A percentile compares a stretch with the other conserved stretches of the same genome.
phyloP scores from a whole-genome alignment of 2,888 invertebrate species.

The Agrochola circellaris region DNA sequence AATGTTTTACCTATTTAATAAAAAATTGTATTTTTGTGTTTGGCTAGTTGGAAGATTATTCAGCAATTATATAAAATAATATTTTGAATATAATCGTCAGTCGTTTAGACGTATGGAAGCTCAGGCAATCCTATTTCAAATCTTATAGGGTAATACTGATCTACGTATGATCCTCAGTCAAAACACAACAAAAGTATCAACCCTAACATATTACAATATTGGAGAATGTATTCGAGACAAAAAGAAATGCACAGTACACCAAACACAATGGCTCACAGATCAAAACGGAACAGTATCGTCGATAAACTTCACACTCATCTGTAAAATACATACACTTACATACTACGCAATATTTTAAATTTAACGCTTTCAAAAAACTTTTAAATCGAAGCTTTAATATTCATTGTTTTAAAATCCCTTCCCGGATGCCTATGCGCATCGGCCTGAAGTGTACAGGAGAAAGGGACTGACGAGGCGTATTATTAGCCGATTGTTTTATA shows the following conservation, averaged over 20 bases:
- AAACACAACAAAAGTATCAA: constrained; percentile 27
- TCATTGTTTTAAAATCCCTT: constrained; percentile 73
- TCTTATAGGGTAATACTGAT: too few species aligned
- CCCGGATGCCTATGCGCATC: constrained; percentile 50
- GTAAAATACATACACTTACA: constrained; percentile 71
- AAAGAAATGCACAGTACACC: constrained; percentile 59
- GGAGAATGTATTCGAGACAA: constrained; percentile 74
- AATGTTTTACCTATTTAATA: neutral
- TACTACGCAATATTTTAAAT: constrained; percentile 74
- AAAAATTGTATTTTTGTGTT: neutral
- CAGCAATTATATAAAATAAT: too few species aligned
- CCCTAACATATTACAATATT: constrained; percentile 59
- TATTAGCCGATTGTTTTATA: constrained; percentile 61
- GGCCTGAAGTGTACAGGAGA: constrained; percentile 58
- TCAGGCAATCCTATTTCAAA: neutral
- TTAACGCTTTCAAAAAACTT: constrained; percentile 66
- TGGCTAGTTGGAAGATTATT: neutral
- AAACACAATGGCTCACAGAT: constrained; percentile 46
- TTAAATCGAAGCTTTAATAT: constrained; percentile 77
- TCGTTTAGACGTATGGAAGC: neutral
- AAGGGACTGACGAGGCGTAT: constrained; percentile 58
- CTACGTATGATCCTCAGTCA: constrained; percentile 29
- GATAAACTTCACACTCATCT: constrained; percentile 63
- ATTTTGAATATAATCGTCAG: neutral
- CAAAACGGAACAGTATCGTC: constrained; percentile 38